Base-by-base conservation (phyloP, 2,113 vertebrate genomes). In the Ciconia boyciana region DNA sequence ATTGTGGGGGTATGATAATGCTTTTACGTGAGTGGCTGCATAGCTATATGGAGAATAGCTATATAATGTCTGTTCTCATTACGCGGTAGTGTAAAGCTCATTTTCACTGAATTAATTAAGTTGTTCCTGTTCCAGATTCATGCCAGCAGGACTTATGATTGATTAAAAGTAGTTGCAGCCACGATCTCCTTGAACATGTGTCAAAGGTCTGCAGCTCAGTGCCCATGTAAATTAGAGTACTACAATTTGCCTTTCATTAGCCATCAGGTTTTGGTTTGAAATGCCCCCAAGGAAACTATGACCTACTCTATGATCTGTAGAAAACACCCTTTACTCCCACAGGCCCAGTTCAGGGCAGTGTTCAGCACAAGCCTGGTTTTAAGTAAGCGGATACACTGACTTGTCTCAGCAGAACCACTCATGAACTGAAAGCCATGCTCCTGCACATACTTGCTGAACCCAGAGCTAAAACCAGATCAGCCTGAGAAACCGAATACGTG, bases 201-300 rank as follows among this genome's bases (percentile, higher is more conserved):
- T 96, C 92, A 97, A 66, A 96, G 93, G 93, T 94, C 95, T 89
- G 91, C 83, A 93, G 83, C 84, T 96, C 78, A 94, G 70, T 70
- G 83, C 84, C 83, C 52, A 92, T 85, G 81, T 82, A 95, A 96
- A 94, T 91, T 79, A 91, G 77, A 89, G 57, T 72, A 79, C 77
- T 84, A 91, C 74, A 92, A 92, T 92, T 89, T 89, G 83, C 69
- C 83, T 92, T 96, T 96, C 95, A 95, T 96, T 94, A 94, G 91
- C 92, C 89, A 60, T 82, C 89, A 91, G 89, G 86, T 92, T 94
- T 94, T 69, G 31, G 57, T 84, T 92, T 93, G 91, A 96, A 96
- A 92, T 91, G 86, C 86, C 93, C 83, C 5, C 0, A 0, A 87
- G 91, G 86, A 94, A 95, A 82, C 89, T 84, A 3, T 79, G 94